A percentile compares a stretch with the other conserved stretches of the same genome.
phyloP scores from a whole-genome alignment of 2,888 invertebrate species.

The Allolobophora icterica region DNA sequence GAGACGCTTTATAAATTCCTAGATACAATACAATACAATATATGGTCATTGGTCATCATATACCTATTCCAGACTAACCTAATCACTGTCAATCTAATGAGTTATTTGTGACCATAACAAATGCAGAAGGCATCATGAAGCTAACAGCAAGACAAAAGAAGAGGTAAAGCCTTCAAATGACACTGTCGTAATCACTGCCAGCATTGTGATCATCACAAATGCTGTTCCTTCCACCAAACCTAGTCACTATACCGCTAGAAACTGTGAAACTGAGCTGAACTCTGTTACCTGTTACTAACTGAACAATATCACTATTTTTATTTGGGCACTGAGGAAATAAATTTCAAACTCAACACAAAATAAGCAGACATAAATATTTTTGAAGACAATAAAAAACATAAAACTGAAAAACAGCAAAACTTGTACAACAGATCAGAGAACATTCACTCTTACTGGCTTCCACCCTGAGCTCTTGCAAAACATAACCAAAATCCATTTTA shows the following conservation, averaged over 20 bases:
- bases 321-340: background rate
- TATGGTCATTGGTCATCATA: no score
- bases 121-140: no score
- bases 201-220: background rate
- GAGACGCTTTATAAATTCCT: no score
- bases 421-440: slow-evolving; percentile 1
- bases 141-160: no score
- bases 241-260: background rate
- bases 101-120: no score
- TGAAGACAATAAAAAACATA: background rate
- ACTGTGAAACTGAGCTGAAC: background rate
- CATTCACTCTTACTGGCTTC: slow-evolving; percentile 25
- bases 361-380: background rate
- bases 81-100: no score
- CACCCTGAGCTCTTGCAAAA: slow-evolving; percentile 23
- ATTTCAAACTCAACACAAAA: background rate
- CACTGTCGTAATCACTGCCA: no score
- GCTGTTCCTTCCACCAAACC: background rate
- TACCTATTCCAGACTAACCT: no score
- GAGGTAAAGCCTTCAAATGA: no score
- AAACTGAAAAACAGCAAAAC: background rate
- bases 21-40: no score
- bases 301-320: background rate
- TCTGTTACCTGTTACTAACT: background rate
- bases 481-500: background rate